Evolutionary conservation across 2,113 vertebrate species (phyloP), one percentile per base, ranked within the genome.

Genomic region (Saguinus midas): DNA sequence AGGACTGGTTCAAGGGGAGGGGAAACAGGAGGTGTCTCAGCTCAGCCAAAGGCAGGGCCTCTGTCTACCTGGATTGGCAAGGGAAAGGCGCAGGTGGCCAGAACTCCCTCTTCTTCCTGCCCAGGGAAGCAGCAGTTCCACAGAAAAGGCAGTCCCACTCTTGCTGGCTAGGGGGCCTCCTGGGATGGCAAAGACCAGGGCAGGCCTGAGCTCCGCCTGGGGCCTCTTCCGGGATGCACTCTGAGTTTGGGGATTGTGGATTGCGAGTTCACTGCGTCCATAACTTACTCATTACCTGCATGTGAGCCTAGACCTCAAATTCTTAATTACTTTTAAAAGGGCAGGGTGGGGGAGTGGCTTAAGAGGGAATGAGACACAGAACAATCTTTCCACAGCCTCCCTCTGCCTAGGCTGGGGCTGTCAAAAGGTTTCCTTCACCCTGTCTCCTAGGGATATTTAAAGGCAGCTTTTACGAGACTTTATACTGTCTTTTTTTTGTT

Each of bases 391-490:
- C 97, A 96, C 35, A 80, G 96, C 97, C 96, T 32, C 90, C 94
- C 68, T 82, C 93, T 96, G 97, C 94, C 96, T 97, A 87, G 81
- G 85, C 83, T 88, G 93, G 75, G 89, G 80, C 92, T 95, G 94
- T 75, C 97, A 64, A 76, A 76, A 50, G 96, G 96, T 97, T 96
- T 95, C 92, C 48, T 95, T 95, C 96, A 97, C 97, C 98, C 98
- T 95, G 96, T 97, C 85, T 97, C 97, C 97, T 98, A 76, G 90
- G 80, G 76, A 75, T 96, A 95, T 64, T 98, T 98, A 96, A 98
- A 97, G 97, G 98, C 97, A 96, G 97, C 96, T 98, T 98, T 97
- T 97, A 96, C 92, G 94, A 98, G 96, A 98, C 84, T 91, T 96
- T 97, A 96, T 94, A 96, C 83, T 89, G 94, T 94, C 95, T 90